These are phyloP conservation scores for Ptilodon capucinus DNA, from an alignment of 2,888 invertebrate genomes.

Conservation along the genomic window DNA sequence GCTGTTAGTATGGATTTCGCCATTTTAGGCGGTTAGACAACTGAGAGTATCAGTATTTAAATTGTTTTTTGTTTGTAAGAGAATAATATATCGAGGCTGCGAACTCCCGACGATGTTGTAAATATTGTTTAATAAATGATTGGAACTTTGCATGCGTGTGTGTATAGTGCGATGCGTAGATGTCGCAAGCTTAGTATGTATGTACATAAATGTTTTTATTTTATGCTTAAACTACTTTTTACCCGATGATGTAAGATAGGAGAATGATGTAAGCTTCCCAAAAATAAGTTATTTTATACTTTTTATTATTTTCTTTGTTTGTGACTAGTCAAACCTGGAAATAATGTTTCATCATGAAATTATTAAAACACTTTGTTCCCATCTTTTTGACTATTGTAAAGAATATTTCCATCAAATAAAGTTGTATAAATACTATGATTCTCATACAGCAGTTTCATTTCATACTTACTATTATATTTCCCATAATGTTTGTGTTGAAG, in stretches of 20 bases:
- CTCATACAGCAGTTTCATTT: conserved; percentile 41
- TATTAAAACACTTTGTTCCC: conserved; percentile 23
- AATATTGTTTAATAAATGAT: conserved; percentile 43
- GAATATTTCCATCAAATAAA: conserved; percentile 48
- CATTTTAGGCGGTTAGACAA: conserved; percentile 10
- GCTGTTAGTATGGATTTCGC: conserved; percentile 19
- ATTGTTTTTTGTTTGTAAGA: conserved; percentile 36
- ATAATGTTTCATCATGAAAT: conserved; percentile 16
- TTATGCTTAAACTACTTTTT: conserved; percentile 63
- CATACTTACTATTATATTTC: too few species aligned
- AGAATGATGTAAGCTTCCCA: conserved; percentile 16
- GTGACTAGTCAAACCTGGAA: conserved; percentile 18
- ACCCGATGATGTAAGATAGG: conserved; percentile 41
- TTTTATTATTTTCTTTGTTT: conserved; percentile 1
- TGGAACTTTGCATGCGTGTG: conserved; percentile 46
- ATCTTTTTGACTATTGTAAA: conserved; percentile 44
- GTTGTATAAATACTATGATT: conserved; percentile 56
- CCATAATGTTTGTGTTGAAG: too few species aligned
- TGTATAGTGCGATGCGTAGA: conserved; percentile 54
- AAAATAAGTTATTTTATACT: neutral
- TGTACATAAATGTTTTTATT: conserved; percentile 58
- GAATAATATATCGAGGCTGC: conserved; percentile 44
- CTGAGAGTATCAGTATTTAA: conserved; percentile 46
- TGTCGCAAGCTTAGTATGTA: conserved; percentile 71
- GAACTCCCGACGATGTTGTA: conserved; percentile 39